Conservation (phyloP, 2,888 invertebrate species). For the Acanthococcus lagerstroemiae region DNA sequence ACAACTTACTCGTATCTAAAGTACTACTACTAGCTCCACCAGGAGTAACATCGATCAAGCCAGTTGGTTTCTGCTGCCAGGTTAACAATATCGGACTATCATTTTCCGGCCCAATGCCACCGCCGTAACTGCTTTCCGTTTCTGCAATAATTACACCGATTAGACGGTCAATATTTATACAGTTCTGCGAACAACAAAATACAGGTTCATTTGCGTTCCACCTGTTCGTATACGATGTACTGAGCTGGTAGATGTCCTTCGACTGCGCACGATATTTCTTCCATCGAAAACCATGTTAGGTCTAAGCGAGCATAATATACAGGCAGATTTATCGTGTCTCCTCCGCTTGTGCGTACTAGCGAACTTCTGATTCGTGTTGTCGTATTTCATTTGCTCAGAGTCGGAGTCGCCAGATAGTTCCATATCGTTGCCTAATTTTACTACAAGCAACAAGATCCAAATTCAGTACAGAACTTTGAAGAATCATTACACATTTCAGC, state of each 20-base stretch:
- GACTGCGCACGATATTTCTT: constrained; percentile 33
- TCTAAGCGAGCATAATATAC: constrained; percentile 35
- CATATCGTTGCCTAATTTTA: constrained; percentile 6
- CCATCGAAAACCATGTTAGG: constrained; percentile 20
- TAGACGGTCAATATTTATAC: not conserved
- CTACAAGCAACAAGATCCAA: not conserved
- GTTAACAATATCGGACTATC: constrained; percentile 38
- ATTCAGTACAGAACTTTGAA: not conserved
- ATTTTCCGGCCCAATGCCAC: constrained; percentile 33
- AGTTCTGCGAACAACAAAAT: not conserved
- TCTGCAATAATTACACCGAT: constrained; percentile 36
- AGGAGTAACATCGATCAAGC: constrained; percentile 35
- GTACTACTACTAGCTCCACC: constrained; percentile 34
- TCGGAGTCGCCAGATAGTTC: constrained; percentile 34
- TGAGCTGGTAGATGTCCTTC: constrained; percentile 39
- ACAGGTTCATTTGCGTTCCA: constrained; percentile 12
- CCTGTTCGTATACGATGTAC: constrained; percentile 38
- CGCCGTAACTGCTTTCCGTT: constrained; percentile 39
- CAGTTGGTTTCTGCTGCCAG: constrained; percentile 37
- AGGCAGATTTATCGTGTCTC: constrained; percentile 34
- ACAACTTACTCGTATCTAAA: constrained; percentile 37
- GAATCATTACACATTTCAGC: too few species aligned
- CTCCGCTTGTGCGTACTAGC: constrained; percentile 27
- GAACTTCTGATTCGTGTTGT: constrained; percentile 3
- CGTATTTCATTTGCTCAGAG: constrained; percentile 29